Evolutionary conservation across 2,797 vertebrate genomes (phyloP).

Genomic region (Anguilla marmorata): DNA sequence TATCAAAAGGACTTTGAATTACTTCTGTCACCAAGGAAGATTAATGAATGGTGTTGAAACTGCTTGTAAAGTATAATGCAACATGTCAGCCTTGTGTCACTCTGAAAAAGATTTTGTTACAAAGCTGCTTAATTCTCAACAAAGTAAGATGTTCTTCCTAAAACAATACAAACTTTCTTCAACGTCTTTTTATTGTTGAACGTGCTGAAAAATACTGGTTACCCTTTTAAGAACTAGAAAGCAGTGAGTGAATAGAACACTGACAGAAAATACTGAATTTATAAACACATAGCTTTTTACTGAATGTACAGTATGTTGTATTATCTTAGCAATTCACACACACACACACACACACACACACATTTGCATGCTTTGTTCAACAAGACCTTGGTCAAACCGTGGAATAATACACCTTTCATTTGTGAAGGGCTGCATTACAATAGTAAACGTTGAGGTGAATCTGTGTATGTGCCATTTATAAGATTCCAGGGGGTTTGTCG

Average conservation of each 20-base stretch:
- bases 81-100: constrained; percentile 38
- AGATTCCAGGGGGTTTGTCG: neutral
- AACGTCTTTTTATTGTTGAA: neutral
- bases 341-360: neutral
- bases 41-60: constrained; percentile 52
- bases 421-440: neutral
- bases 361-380: neutral
- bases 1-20: constrained; percentile 56
- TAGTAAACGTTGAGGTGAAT: neutral
- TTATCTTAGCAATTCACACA: neutral
- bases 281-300: neutral
- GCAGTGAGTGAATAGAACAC: neutral
- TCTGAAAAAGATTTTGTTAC: constrained; percentile 43
- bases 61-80: constrained; percentile 40
- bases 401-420: neutral
- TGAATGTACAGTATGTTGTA: neutral
- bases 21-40: constrained; percentile 50
- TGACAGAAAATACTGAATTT: neutral
- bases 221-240: neutral
- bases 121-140: constrained; percentile 41
- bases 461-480: no score
- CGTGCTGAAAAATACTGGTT: neutral
- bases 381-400: neutral
- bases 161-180: constrained; percentile 29
- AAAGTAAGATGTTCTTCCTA: constrained; percentile 29